Evolutionary conservation across 2,113 vertebrate genomes (phyloP), one percentile per base, ranked within the genome.

Genomic region (Callopanchax toddi): DNA sequence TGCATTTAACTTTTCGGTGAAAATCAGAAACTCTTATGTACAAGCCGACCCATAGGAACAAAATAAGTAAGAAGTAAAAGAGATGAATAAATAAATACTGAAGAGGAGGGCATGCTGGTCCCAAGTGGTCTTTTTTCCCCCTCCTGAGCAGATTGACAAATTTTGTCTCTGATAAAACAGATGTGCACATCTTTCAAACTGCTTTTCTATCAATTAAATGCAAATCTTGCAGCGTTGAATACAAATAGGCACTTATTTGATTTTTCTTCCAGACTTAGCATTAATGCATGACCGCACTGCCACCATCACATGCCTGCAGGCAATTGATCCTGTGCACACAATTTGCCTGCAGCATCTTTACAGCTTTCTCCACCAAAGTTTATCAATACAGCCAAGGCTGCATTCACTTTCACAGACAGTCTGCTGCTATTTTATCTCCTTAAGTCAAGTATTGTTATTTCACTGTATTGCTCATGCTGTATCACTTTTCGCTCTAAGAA

Each of bases 211-310:
- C 66, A 72, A 68, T 67, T 65, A 72, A 58, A 80, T 82, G 60
- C 64, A 86, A 81, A 76, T 80, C 60, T 57, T 32, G 12, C 21
- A 62, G 56, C 20, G 75, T 62, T 82, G 51, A 75, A 78, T 73
- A 45, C 43, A 84, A 82, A 78, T 67, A 59, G 37, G 48, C 36
- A 53, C 64, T 83, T 72, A 52, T 42, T 67, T 45, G 26, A 67
- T 60, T 58, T 60, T 49, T 45, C 29, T 55, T 11, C 8, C 61
- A 62, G 60, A 63, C 44, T 58, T 75, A 42, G 44, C 48, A 29
- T 50, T 56, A 23, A 57, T 0, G 15, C 66, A 49, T 51, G 26
- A 60, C 51, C 29, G 4, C 45, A 59, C 22, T 42, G 18, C 11
- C 21, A 69, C 29, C 21, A 57, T 36, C 36, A 59, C 32, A 65